Evolutionary conservation across 2,888 invertebrate genomes (phyloP).

Genomic region (Drosophila sordidula): DNA sequence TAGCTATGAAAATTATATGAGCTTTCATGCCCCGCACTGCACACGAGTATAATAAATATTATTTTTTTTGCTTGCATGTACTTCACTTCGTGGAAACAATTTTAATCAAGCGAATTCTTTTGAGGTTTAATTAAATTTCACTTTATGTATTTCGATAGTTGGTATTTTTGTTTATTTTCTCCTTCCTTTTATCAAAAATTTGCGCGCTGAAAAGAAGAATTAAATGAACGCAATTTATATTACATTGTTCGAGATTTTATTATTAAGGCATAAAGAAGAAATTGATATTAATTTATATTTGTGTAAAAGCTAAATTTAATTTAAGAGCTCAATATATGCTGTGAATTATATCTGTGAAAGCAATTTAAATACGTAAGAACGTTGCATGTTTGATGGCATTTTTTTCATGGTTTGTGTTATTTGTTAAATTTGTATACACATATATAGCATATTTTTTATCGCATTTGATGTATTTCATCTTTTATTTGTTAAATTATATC

Average conservation of each 20-base stretch:
- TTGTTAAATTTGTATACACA: no score
- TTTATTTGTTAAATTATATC: no score
- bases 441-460: no score
- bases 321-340: background rate
- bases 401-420: no score
- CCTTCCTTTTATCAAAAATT: conserved; percentile 7
- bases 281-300: conserved; percentile 17
- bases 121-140: conserved; percentile 69
- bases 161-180: background rate
- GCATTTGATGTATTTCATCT: no score
- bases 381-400: no score
- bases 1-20: conserved; percentile 49
- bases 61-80: conserved; percentile 18
- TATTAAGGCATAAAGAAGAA: conserved; percentile 15
- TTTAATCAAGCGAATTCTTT: conserved; percentile 69
- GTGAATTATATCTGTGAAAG: background rate
- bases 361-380: background rate
- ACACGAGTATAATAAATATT: conserved; percentile 11
- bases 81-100: conserved; percentile 28
- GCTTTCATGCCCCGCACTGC: conserved; percentile 16
- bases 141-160: conserved; percentile 22
- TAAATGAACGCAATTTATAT: conserved; percentile 44
- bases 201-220: conserved; percentile 41
- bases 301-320: background rate
- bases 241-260: conserved; percentile 32